Percentiles rank a stretch among this genome's conserved stretches.
Conservation (phyloP, 1,140 invertebrate genomes). For the Diorhabda elongata region DNA sequence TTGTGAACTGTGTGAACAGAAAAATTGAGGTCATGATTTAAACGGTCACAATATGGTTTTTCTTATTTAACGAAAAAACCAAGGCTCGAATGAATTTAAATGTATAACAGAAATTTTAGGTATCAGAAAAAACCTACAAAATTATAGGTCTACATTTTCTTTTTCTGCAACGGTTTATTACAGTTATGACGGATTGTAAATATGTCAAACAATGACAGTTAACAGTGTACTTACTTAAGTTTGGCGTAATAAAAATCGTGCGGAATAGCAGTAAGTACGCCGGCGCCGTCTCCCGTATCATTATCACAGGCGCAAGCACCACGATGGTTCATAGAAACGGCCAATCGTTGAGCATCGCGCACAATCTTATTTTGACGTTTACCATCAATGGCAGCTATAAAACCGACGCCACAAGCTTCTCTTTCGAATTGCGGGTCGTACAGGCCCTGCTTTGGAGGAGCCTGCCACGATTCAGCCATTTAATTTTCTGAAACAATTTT, state of each 20-base stretch:
- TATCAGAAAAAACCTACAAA: no score
- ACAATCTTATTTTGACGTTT: conserved; percentile 90
- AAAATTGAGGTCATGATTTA: no score
- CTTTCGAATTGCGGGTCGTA: conserved; percentile 92
- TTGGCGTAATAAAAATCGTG: conserved; percentile 86
- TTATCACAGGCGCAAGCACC: conserved; percentile 98
- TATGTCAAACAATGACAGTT: neutral
- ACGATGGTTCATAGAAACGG: conserved; percentile 96
- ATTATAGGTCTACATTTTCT: no score
- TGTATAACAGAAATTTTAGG: no score
- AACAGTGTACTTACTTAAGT: conserved; percentile 59
- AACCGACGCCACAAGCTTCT: conserved; percentile 97
- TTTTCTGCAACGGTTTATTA: no score
- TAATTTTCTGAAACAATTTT: conserved; percentile 32
- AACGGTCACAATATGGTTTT: no score
- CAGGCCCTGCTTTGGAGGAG: conserved; percentile 64
- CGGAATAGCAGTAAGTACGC: conserved; percentile 92
- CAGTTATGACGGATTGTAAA: no score
- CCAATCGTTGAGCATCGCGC: conserved; percentile 87
- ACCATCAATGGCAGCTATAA: conserved; percentile 97
- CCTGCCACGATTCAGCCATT: conserved; percentile 48
- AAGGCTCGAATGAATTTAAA: no score
- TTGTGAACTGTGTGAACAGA: no score
- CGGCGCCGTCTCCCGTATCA: conserved; percentile 97
- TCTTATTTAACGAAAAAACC: no score